Percentiles rank a stretch among this genome's conserved stretches.
phyloP scores from a whole-genome alignment of 2,113 vertebrate species.

The Acinonyx jubatus region DNA sequence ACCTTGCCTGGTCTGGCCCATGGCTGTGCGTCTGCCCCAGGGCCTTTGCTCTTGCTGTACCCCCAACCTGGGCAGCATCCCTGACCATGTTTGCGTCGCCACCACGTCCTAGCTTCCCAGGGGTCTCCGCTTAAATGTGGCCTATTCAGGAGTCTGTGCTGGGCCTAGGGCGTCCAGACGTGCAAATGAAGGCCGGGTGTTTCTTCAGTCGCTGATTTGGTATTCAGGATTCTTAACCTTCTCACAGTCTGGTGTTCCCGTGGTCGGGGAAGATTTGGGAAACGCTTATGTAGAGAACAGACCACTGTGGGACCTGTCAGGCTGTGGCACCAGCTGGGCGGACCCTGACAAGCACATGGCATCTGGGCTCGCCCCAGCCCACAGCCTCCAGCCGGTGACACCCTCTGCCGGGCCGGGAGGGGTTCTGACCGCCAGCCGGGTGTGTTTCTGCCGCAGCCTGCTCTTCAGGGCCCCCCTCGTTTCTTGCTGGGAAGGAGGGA shows the following conservation, averaged over 20 bases:
- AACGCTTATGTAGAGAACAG: neutral
- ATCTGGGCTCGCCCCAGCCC: too few species aligned
- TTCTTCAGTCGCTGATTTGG: neutral
- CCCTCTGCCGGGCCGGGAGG: neutral
- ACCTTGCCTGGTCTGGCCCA: neutral
- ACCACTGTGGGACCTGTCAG: neutral
- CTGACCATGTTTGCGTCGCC: accelerated
- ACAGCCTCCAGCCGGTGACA: accelerated
- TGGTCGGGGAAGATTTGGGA: neutral
- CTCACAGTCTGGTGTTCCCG: neutral
- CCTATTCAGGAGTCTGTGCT: neutral
- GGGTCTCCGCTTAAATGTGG: neutral
- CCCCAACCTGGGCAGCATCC: neutral
- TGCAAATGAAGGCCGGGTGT: accelerated
- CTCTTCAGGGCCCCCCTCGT: accelerated
- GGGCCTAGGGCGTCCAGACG: accelerated
- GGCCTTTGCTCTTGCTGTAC: neutral
- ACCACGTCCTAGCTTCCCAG: neutral
- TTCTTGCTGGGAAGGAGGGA: neutral
- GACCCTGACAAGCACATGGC: neutral
- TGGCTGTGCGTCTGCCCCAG: neutral
- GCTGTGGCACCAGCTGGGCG: neutral
- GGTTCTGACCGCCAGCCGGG: accelerated
- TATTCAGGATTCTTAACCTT: neutral
- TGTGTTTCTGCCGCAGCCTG: accelerated